These are phyloP conservation scores for Caiman crocodilus DNA, from an alignment of 2,797 vertebrate genomes.

Conservation along the genomic window DNA sequence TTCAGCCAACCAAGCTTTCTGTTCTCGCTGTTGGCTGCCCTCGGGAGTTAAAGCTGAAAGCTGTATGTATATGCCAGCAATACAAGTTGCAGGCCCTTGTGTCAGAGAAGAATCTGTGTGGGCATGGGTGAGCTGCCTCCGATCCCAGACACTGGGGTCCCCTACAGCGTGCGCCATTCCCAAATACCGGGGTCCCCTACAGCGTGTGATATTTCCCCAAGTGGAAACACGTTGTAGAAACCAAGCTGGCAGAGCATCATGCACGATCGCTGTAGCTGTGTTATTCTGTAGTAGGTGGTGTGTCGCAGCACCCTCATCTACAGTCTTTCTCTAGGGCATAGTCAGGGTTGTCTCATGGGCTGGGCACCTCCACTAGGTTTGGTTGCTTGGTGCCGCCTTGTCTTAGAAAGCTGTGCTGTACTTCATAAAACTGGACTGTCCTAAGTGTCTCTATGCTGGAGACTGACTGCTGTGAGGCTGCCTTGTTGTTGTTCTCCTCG, in stretches of 20 bases:
- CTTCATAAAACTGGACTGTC: not conserved
- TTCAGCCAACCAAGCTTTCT: not conserved
- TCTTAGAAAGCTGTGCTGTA: fast-evolving
- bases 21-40: not conserved
- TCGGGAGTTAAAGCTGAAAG: not conserved
- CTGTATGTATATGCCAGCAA: no score
- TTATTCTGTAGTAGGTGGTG: not conserved
- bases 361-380: not conserved
- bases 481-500: no score
- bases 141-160: not conserved
- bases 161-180: not conserved
- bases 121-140: not conserved
- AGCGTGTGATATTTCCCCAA: not conserved
- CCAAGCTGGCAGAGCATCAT: not conserved
- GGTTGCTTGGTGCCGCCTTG: not conserved
- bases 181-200: not conserved
- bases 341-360: no score
- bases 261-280: not conserved
- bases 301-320: no score
- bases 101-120: not conserved
- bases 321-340: not conserved
- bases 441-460: not conserved
- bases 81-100: not conserved
- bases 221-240: no score
- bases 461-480: no score